Base-by-base conservation (phyloP, 2,113 vertebrate species). In the Cephalopterus ornatus region DNA sequence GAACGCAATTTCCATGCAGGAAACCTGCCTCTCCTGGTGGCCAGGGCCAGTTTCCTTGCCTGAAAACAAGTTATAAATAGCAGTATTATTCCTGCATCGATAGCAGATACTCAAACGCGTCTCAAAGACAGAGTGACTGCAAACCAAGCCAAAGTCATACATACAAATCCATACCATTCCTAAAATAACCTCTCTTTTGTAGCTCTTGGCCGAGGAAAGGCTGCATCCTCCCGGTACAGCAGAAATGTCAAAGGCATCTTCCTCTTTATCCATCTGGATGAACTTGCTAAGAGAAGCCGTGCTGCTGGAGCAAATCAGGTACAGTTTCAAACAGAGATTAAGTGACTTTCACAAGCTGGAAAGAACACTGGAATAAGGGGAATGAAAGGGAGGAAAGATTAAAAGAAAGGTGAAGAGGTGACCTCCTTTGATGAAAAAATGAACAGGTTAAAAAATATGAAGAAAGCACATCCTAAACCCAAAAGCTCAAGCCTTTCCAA, bases 351-450 rank as follows among this genome's bases (percentile, higher is more conserved):
- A 92, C 73, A 95, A 55, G 83, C 27, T 56, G 79, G 49, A 96
- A 89, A 91, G 94, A 94, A 82, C 86, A 91, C 41, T 92, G 62
- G 91, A 91, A 92, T 89, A 79, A 71, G 32, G 11, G 58, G 66
- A 92, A 95, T 96, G 84, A 97, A 96, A 97, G 76, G 62, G 16
- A 96, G 35, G 49, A 92, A 91, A 96, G 92, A 95, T 95, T 96
- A 96, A 91, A 95, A 89, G 92, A 85, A 81, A 97, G 96, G 93
- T 97, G 96, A 97, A 95, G 49, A 95, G 95, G 80, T 97, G 80
- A 96, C 77, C n/a, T 91, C 55, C 58, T 95, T 95, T 96, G 96
- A 96, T 91, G 68, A 78, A 95, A 95, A 94, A 94, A 85, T 47
- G 96, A 96, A 35, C 65, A 94, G 61, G 93, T 83, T 96, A 92